These are phyloP conservation scores for Subacronicta megacephala DNA, from an alignment of 2,888 invertebrate genomes.

Conservation along the genomic window DNA sequence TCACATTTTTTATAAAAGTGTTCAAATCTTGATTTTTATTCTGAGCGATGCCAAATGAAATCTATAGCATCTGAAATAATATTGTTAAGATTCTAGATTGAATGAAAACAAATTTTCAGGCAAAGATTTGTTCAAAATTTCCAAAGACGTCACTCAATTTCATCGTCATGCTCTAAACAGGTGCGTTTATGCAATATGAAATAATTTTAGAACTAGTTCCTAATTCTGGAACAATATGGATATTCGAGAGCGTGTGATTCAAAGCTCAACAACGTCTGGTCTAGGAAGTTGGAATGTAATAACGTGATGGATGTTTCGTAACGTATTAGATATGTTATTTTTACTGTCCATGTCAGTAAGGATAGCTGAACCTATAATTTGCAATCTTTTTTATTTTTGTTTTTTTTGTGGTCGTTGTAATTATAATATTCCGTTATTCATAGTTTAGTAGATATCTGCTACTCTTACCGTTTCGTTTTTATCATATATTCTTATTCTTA, in stretches of 20 bases:
- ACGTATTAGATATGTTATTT: conserved; percentile 14
- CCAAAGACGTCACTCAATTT: conserved; percentile 38
- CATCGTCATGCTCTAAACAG: conserved; percentile 38
- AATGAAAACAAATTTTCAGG: no score
- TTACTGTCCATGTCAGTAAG: not conserved
- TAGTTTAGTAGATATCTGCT: no score
- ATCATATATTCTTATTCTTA: no score
- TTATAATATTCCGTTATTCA: no score
- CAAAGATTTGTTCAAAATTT: conserved; percentile 26
- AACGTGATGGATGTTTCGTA: conserved; percentile 26
- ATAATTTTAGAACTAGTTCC: conserved; percentile 44
- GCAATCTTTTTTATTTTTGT: no score
- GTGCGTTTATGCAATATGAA: conserved; percentile 31
- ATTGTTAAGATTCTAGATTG: no score
- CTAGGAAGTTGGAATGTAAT: conserved; percentile 30
- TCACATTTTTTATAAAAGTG: not conserved
- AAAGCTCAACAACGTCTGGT: conserved; percentile 39
- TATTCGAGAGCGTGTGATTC: conserved; percentile 49
- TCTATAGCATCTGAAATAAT: not conserved
- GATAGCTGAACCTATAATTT: not conserved
- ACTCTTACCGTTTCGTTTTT: no score
- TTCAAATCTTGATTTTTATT: no score
- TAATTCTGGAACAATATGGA: conserved; percentile 54
- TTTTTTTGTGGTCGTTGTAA: no score
- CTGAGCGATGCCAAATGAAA: conserved; percentile 10